These are phyloP conservation scores for Chloroceryle inda DNA, from an alignment of 2,797 vertebrate genomes.

Conservation along the genomic window DNA sequence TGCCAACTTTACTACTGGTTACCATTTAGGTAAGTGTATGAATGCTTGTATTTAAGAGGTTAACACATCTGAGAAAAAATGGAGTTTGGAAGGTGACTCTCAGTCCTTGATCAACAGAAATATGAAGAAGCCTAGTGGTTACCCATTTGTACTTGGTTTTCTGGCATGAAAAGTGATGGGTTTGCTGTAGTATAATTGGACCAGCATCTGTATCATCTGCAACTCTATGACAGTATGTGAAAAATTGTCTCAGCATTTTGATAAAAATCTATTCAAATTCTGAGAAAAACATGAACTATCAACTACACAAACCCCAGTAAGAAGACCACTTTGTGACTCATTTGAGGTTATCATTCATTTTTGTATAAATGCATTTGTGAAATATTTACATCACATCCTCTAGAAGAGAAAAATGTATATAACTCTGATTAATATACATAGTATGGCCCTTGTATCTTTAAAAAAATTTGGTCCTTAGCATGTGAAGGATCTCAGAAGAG, in stretches of 20 bases:
- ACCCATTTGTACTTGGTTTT: not conserved
- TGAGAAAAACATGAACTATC: not conserved
- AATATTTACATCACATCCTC: not conserved
- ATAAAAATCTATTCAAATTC: not conserved
- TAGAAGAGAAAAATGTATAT: not conserved
- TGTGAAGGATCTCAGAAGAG: not conserved
- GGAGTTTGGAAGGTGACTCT: not conserved
- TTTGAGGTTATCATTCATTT: not conserved
- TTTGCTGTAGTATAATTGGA: not conserved
- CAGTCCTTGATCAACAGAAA: not conserved
- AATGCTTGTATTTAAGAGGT: not conserved
- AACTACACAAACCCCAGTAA: not conserved
- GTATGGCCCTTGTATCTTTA: not conserved
- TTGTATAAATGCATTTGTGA: not conserved
- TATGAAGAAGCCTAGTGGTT: not conserved
- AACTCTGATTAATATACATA: not conserved
- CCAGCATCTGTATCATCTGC: not conserved
- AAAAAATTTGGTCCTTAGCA: not conserved
- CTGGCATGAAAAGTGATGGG: not conserved
- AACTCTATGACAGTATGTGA: not conserved
- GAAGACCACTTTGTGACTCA: not conserved
- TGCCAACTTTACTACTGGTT: constrained; percentile 91
- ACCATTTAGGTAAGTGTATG: constrained; percentile 80
- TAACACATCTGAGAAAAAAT: not conserved
- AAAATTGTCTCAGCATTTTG: not conserved